phyloP scores from a whole-genome alignment of 2,797 vertebrate species.

The Babyrousa celebensis region DNA sequence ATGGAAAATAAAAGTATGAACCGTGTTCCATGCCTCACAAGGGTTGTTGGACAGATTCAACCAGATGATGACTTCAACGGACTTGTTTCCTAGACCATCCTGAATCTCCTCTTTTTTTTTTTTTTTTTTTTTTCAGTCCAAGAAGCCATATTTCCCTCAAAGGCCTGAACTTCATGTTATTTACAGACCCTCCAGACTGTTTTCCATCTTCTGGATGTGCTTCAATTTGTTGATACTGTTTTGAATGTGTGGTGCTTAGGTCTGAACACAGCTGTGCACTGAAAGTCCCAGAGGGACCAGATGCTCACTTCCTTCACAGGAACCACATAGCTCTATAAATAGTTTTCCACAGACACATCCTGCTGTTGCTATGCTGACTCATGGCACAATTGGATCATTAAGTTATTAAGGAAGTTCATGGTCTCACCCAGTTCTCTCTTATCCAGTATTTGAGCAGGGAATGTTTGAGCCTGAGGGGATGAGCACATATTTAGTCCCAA shows the following conservation, averaged over 20 bases:
- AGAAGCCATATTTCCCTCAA: neutral
- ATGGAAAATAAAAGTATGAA: neutral
- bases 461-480: neutral
- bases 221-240: neutral
- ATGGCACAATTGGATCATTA: fast-evolving
- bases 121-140: neutral
- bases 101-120: neutral
- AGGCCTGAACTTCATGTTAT: neutral
- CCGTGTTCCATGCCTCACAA: neutral
- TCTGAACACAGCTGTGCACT: neutral
- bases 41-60: neutral
- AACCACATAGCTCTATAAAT: neutral
- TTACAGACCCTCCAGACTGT: neutral
- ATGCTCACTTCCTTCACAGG: neutral
- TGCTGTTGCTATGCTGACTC: neutral
- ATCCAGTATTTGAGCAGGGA: neutral
- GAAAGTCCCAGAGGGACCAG: neutral
- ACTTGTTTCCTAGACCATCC: neutral
- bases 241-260: neutral
- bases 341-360: neutral
- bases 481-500: neutral
- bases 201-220: neutral
- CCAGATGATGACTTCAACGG: neutral
- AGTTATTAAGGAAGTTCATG: neutral
- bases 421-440: neutral